Percentiles rank a stretch among this genome's conserved stretches.
These are phyloP conservation scores for Carlito syrichta DNA, from an alignment of 2,113 vertebrate genomes.

Conservation along the genomic window DNA sequence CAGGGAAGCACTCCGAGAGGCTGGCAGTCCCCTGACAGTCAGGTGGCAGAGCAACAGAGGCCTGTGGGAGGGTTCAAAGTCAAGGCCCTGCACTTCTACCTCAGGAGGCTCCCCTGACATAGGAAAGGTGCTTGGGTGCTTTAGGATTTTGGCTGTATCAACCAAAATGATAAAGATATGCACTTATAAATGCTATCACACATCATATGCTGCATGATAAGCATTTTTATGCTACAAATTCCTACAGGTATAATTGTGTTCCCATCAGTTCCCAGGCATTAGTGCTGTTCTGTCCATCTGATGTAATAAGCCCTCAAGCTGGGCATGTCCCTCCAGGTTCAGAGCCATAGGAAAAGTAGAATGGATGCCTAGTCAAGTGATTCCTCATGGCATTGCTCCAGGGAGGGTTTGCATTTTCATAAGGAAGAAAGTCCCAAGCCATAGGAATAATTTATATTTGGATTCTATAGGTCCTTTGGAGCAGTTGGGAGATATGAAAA, in stretches of 20 bases:
- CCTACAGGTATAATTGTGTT: background rate
- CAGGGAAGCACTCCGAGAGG: no score
- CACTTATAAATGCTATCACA: background rate
- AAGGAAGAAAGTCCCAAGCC: background rate
- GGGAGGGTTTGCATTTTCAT: background rate
- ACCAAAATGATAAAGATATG: background rate
- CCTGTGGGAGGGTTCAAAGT: background rate
- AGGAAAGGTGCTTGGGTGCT: background rate
- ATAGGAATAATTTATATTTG: background rate
- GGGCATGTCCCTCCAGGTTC: background rate
- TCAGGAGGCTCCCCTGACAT: background rate
- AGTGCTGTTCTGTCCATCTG: background rate
- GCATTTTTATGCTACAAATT: background rate
- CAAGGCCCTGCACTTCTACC: background rate
- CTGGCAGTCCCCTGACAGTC: background rate
- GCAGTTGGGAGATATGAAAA: background rate
- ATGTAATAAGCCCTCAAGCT: no score
- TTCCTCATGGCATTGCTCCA: background rate
- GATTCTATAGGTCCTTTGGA: background rate
- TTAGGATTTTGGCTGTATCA: background rate
- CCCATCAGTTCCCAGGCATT: background rate
- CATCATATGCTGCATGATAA: background rate
- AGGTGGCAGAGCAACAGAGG: background rate
- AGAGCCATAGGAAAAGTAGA: background rate
- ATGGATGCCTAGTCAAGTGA: background rate